Evolutionary conservation across 1,140 invertebrate genomes (phyloP).

Genomic region (Varroa destructor): DNA sequence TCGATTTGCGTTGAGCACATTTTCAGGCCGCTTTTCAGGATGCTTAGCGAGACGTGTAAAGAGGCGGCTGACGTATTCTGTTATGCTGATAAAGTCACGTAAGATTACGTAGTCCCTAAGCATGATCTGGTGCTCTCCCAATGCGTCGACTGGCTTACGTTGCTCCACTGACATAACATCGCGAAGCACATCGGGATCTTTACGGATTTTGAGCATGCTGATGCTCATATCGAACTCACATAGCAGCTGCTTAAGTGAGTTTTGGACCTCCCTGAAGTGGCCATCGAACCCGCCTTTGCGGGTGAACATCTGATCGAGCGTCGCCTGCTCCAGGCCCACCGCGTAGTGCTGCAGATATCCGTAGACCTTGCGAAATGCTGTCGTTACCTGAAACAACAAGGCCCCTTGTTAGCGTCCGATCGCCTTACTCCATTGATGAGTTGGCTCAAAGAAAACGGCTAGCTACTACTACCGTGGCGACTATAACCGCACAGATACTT

Average conservation of each 20-base stretch:
- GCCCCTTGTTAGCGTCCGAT: too few relatives aligned
- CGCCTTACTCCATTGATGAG: too few relatives aligned
- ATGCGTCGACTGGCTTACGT: constrained; percentile 40
- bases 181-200: constrained; percentile 44
- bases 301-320: constrained; percentile 48
- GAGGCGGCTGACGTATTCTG: constrained; percentile 49
- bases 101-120: constrained; percentile 53
- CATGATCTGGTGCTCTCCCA: constrained; percentile 41
- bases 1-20: not conserved
- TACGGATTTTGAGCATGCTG: constrained; percentile 44
- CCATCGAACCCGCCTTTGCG: constrained; percentile 43
- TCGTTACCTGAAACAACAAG: constrained; percentile 36
- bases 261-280: constrained; percentile 48
- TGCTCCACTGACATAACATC: constrained; percentile 47
- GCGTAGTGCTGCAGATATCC: constrained; percentile 51
- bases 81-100: constrained; percentile 51
- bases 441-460: too few relatives aligned
- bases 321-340: constrained; percentile 53
- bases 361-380: constrained; percentile 46
- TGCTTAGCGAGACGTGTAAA: constrained; percentile 42
- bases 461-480: too few relatives aligned
- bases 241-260: constrained; percentile 48
- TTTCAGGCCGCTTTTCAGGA: not conserved
- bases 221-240: constrained; percentile 49
- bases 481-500: too few relatives aligned